A percentile compares a stretch with the other conserved stretches of the same genome.
Conservation (phyloP, 1,140 invertebrate species). For the Trichonephila clavata region DNA sequence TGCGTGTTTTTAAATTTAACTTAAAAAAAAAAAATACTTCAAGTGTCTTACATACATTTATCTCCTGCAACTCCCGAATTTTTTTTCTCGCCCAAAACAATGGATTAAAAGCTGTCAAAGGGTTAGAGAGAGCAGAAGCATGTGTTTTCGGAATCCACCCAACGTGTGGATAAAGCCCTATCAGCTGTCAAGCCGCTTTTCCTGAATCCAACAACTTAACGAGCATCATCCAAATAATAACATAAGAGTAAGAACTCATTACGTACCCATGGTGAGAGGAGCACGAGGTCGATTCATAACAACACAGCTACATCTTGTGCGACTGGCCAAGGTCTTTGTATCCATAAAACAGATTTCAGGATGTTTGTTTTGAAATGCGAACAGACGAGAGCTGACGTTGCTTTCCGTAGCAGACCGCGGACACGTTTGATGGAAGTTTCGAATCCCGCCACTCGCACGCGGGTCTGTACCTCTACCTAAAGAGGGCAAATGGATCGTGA, state of each 20-base stretch:
- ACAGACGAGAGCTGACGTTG: neutral
- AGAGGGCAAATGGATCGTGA: constrained; percentile 28
- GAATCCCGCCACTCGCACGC: neutral
- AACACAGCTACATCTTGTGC: neutral
- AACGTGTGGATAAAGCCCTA: too few species aligned
- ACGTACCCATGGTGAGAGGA: neutral
- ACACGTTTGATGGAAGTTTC: constrained; percentile 17
- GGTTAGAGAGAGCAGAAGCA: too few species aligned
- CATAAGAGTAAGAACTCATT: neutral
- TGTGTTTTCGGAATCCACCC: too few species aligned
- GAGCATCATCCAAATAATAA: neutral
- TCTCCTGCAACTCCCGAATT: too few species aligned
- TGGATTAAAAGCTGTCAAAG: too few species aligned
- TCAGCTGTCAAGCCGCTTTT: too few species aligned
- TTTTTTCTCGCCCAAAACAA: too few species aligned
- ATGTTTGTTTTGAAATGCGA: too few species aligned
- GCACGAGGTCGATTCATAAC: neutral
- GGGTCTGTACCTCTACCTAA: neutral
- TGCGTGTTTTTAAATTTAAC: too few species aligned
- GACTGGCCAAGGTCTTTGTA: neutral
- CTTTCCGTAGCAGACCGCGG: neutral
- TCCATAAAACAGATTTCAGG: neutral
- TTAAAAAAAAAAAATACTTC: too few species aligned
- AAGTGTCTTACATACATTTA: too few species aligned
- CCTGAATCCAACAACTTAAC: neutral